Base-by-base conservation (phyloP, 2,113 vertebrate genomes). In the Rallus limicola region DNA sequence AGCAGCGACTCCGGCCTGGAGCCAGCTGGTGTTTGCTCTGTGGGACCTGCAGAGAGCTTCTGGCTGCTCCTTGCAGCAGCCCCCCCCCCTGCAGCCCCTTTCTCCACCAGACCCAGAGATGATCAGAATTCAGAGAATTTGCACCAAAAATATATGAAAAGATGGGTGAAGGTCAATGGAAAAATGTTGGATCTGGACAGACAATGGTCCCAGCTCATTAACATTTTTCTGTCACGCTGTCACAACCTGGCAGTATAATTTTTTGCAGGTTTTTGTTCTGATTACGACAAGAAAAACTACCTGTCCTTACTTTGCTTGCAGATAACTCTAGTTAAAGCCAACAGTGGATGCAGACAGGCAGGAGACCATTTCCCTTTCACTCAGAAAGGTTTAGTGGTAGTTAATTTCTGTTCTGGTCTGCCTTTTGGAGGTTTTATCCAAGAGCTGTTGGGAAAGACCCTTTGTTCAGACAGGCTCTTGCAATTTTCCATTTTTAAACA, bases 401-500 rank as follows among this genome's bases (percentile, higher is more conserved):
- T 80, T 87, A 64, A 64, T 60, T 82, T 76, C 33, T 33, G 6
- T 70, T 34, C 64, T 60, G 40, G 48, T 33, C 18, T 78, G 42
- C 33, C 24, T 88, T 70, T 63, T 72, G 65, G 18, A 78, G 46
- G 64, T 74, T n/a, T 65, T 18, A 56, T 76, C 68, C 67, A 64
- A 86, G 55, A 84, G 28, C 11, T 31, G 9, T 74, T 93, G 89
- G 75, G 90, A 38, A 95, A 89, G 65, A 70, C 36, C 63, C 85
- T 91, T 52, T 71, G 69, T 88, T 70, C 86, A 87, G 88, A 86
- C 58, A 84, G 23, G 46, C 65, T 97, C 94, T 95, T 84, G 96
- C 82, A 97, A 97, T 94, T 83, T 83, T 77, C 81, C 56, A 50
- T 92, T 95, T 96, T 89, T 60, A 92, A 58, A 81, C 44, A 7